A percentile compares a stretch with the other conserved stretches of the same genome.
Evolutionary conservation across 1,140 invertebrate genomes (phyloP).

Genomic region (Drosophila arizonae): DNA sequence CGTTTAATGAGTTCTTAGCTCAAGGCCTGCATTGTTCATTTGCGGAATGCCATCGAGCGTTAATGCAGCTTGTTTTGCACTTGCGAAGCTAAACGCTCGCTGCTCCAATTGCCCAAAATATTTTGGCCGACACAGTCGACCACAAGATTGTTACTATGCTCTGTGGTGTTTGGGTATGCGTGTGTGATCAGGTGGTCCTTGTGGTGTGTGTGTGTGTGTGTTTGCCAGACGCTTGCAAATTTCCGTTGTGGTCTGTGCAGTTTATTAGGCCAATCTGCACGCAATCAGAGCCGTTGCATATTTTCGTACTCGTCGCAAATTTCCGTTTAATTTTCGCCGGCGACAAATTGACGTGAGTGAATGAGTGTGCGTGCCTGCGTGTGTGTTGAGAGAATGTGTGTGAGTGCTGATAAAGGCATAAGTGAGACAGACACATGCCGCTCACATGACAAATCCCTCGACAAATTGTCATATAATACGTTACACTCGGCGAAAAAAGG

Average conservation of each 20-base stretch:
- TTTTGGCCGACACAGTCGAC: slow-evolving; percentile 12
- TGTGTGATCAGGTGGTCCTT: no score
- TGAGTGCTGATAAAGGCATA: slow-evolving; percentile 6
- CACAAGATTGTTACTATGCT: slow-evolving; percentile 8
- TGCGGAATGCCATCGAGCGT: slow-evolving; percentile 2
- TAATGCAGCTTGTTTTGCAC: slow-evolving; percentile 7
- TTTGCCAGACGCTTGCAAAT: slow-evolving; percentile 58
- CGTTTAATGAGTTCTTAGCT: not conserved
- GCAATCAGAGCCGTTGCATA: slow-evolving; percentile 31
- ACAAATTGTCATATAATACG: slow-evolving; percentile 72
- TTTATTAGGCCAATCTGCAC: slow-evolving; percentile 59
- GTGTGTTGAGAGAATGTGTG: not conserved
- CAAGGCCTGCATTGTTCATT: not conserved
- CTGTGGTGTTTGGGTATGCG: not conserved
- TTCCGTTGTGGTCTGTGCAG: slow-evolving; percentile 47
- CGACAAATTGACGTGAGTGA: slow-evolving; percentile 34
- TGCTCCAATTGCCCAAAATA: not conserved
- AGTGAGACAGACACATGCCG: slow-evolving; percentile 5
- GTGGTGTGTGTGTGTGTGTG: slow-evolving; percentile 10
- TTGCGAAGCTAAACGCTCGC: not conserved
- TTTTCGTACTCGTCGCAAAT: slow-evolving; percentile 35
- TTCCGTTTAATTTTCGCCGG: slow-evolving; percentile 57
- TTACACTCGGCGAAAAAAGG: slow-evolving; percentile 11
- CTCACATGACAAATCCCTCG: slow-evolving; percentile 33
- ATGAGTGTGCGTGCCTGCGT: slow-evolving; percentile 9